Conservation (phyloP, 2,888 invertebrate genomes). For the Cyclophora albipunctata region DNA sequence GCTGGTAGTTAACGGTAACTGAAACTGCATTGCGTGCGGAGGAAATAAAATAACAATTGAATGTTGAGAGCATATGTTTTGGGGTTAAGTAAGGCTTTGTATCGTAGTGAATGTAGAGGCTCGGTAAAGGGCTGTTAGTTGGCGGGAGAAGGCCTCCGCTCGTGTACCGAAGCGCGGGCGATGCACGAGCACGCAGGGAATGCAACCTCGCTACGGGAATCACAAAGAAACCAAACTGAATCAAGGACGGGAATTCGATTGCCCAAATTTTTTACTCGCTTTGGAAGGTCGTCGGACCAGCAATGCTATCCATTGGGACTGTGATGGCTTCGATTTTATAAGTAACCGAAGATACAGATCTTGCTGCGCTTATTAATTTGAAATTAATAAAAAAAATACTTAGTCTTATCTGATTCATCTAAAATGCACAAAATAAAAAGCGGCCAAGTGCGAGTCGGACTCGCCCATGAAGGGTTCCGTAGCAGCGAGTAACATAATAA, state of each 20-base stretch:
- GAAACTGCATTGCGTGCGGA: neutral
- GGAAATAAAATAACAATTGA: neutral
- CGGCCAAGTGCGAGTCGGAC: too few species aligned
- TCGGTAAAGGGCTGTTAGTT: neutral
- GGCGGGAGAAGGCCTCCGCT: neutral
- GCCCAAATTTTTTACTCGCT: constrained; percentile 39
- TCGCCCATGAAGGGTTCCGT: too few species aligned
- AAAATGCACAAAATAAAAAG: too few species aligned
- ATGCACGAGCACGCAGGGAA: constrained; percentile 41
- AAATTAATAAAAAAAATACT: too few species aligned
- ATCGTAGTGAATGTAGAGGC: neutral
- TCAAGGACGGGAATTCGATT: constrained; percentile 59
- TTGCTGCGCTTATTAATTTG: too few species aligned
- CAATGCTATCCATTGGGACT: constrained; percentile 22
- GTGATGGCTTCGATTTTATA: constrained; percentile 1
- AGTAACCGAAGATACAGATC: too few species aligned
- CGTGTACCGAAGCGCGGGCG: neutral
- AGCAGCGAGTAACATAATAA: too few species aligned
- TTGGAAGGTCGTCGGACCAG: constrained; percentile 25
- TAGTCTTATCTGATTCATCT: too few species aligned
- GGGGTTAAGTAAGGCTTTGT: neutral
- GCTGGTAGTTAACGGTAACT: neutral
- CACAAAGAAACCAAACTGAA: constrained; percentile 58
- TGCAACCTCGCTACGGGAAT: constrained; percentile 59
- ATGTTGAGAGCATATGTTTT: neutral